A percentile compares a stretch with the other conserved stretches of the same genome.
phyloP scores from a whole-genome alignment of 2,888 invertebrate genomes.

The Alsophila aescularia region DNA sequence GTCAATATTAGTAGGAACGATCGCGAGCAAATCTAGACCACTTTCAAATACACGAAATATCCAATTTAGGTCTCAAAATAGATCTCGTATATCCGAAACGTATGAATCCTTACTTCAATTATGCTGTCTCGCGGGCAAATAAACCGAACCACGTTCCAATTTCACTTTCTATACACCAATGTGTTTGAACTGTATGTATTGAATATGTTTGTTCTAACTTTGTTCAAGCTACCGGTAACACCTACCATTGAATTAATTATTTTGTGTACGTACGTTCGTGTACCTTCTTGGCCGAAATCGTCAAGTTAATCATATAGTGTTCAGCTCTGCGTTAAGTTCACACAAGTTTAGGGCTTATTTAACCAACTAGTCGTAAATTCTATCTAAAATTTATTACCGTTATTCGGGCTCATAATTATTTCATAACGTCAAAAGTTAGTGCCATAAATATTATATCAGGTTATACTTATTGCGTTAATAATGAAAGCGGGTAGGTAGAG shows the following conservation, averaged over 20 bases:
- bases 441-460: constrained; percentile 67
- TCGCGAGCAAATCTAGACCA: constrained; percentile 39
- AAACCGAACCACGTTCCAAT: constrained; percentile 70
- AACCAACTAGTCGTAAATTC: constrained; percentile 24
- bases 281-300: constrained; percentile 8
- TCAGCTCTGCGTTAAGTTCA: constrained; percentile 2
- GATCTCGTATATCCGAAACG: constrained; percentile 66
- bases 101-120: constrained; percentile 81
- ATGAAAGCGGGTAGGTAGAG: constrained; percentile 52
- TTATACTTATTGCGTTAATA: constrained; percentile 65
- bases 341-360: constrained; percentile 8
- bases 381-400: constrained; percentile 17
- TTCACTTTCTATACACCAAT: constrained; percentile 64
- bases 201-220: constrained; percentile 35
- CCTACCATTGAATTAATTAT: constrained; percentile 27
- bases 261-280: constrained; percentile 17
- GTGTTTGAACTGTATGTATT: constrained; percentile 41
- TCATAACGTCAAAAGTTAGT: constrained; percentile 61
- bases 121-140: constrained; percentile 72
- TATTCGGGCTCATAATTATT: constrained; percentile 43
- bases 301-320: constrained; percentile 2
- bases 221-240: constrained; percentile 23
- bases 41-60: constrained; percentile 39
- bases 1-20: constrained; percentile 30
- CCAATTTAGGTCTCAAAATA: constrained; percentile 45